Percentiles rank a stretch among this genome's conserved stretches.
phyloP scores from a whole-genome alignment of 2,113 vertebrate genomes.

The Dryoscopus gambensis region DNA sequence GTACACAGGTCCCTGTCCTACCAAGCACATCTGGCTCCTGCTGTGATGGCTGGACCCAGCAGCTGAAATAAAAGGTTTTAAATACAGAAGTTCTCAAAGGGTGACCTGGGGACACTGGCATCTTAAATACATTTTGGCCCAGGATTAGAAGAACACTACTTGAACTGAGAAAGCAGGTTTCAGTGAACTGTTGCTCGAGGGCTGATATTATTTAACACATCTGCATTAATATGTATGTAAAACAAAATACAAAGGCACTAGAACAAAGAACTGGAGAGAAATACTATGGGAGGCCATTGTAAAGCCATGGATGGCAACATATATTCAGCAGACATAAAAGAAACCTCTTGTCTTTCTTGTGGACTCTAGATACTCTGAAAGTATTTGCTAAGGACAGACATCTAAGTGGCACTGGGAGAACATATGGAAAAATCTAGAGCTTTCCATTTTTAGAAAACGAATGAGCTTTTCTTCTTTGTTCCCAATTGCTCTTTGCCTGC shows the following conservation, averaged over 20 bases:
- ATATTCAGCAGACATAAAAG: neutral
- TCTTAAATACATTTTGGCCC: neutral
- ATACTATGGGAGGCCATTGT: neutral
- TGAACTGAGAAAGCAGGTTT: neutral
- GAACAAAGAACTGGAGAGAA: conserved; percentile 2
- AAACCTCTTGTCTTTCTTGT: neutral
- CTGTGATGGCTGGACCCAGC: neutral
- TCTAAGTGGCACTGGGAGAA: neutral
- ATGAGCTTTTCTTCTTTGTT: neutral
- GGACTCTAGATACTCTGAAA: neutral
- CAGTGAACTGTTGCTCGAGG: neutral
- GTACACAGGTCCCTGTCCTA: neutral
- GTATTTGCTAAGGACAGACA: neutral
- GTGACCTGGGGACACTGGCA: neutral
- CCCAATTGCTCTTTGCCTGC: neutral
- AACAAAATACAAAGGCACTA: neutral
- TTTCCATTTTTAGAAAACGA: neutral
- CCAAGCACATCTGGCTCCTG: neutral
- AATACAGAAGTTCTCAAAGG: neutral
- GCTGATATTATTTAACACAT: neutral
- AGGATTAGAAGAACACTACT: neutral
- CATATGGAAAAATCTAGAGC: neutral
- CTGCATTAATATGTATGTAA: conserved; percentile 34
- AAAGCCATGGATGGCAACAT: neutral
- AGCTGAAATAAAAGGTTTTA: neutral